Evolutionary conservation across 2,113 vertebrate genomes (phyloP).

Genomic region (Mus musculus): GRCm39 chr1:124171001-124171500

Average conservation of each 20-base stretch:
- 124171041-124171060: background rate
- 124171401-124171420: background rate
- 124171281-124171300: background rate
- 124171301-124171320: background rate
- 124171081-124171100: background rate
- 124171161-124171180: background rate
- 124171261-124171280: background rate
- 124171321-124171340: background rate
- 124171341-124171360: background rate
- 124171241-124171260: accelerated
- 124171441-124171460: background rate
- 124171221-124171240: no score
- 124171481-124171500: background rate
- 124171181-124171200: no score
- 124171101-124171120: background rate
- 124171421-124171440: background rate
- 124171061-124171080: background rate
- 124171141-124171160: background rate
- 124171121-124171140: background rate
- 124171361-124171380: background rate
- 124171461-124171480: background rate
- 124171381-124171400: background rate
- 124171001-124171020: background rate
- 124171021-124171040: background rate
- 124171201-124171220: no score